These are phyloP conservation scores for Ctenomys sociabilis DNA, from an alignment of 2,113 vertebrate species.

Conservation along the genomic window DNA sequence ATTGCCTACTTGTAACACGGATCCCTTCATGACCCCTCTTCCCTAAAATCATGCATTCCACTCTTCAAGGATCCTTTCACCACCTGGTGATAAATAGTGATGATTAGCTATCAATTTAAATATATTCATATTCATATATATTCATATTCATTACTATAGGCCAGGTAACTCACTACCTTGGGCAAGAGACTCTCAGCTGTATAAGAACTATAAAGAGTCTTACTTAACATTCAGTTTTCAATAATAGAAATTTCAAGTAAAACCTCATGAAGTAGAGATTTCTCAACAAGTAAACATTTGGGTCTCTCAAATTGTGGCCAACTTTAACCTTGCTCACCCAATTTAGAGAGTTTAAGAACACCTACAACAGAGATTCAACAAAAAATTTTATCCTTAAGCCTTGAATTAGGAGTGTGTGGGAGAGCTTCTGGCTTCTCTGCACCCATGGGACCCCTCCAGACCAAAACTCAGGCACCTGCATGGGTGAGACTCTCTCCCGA, in stretches of 20 bases:
- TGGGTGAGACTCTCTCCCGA: too few species aligned
- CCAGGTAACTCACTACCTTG: background rate
- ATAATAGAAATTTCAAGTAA: slow-evolving; percentile 38
- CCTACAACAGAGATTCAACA: background rate
- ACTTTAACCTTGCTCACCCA: background rate
- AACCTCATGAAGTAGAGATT: background rate
- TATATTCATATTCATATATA: background rate
- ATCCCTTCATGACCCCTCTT: background rate
- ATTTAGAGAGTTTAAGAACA: background rate
- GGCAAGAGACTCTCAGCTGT: background rate
- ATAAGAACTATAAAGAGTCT: background rate
- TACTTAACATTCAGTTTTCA: background rate
- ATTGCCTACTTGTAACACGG: background rate
- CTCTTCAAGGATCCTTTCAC: slow-evolving; percentile 29
- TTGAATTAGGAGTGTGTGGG: too few species aligned
- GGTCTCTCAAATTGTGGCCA: background rate
- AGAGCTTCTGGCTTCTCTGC: too few species aligned
- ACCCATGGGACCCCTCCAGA: too few species aligned
- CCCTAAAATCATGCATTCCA: background rate
- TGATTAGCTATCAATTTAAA: slow-evolving; percentile 44
- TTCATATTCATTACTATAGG: background rate
- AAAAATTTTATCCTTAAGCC: background rate
- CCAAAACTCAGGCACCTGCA: too few species aligned
- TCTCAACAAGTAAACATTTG: background rate
- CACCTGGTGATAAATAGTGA: slow-evolving; percentile 2